phyloP scores from a whole-genome alignment of 2,113 vertebrate species.

The Cyphomyrus discorhynchus region DNA sequence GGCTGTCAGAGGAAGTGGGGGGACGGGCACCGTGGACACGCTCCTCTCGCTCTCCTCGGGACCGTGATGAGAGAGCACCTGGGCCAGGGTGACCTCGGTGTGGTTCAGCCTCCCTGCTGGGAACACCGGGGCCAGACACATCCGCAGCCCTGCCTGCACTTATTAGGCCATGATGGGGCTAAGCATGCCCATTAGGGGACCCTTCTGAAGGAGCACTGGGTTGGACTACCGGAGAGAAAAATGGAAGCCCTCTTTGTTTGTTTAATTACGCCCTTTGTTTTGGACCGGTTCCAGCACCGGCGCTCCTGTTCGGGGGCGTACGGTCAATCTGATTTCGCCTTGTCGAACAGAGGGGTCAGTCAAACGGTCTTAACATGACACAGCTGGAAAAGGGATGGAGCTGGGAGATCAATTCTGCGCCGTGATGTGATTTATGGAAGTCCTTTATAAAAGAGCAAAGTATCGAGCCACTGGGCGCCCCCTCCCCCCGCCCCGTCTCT shows the following conservation, averaged over 20 bases:
- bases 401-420: conserved; percentile 58
- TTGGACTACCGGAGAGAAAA: conserved; percentile 26
- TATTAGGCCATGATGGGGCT: conserved; percentile 70
- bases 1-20: neutral
- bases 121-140: conserved; percentile 54
- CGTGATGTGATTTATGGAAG: conserved; percentile 59
- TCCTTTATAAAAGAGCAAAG: conserved; percentile 53
- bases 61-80: conserved; percentile 47
- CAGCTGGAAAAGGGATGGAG: conserved; percentile 63
- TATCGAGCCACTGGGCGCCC: conserved; percentile 41
- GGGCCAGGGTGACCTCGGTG: conserved; percentile 64
- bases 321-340: conserved; percentile 12
- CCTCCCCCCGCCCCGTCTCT: conserved; percentile 31
- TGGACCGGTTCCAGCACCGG: neutral
- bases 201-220: conserved; percentile 55
- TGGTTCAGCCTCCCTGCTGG: conserved; percentile 63
- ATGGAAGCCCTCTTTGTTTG: neutral
- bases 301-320: neutral
- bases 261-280: conserved; percentile 4
- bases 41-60: conserved; percentile 8
- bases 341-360: conserved; percentile 47
- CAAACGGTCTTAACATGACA: conserved; percentile 64
- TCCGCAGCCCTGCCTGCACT: conserved; percentile 61
- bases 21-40: neutral
- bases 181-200: conserved; percentile 67